phyloP scores from a whole-genome alignment of 2,113 vertebrate genomes.

The Apistogramma diplotaenia region DNA sequence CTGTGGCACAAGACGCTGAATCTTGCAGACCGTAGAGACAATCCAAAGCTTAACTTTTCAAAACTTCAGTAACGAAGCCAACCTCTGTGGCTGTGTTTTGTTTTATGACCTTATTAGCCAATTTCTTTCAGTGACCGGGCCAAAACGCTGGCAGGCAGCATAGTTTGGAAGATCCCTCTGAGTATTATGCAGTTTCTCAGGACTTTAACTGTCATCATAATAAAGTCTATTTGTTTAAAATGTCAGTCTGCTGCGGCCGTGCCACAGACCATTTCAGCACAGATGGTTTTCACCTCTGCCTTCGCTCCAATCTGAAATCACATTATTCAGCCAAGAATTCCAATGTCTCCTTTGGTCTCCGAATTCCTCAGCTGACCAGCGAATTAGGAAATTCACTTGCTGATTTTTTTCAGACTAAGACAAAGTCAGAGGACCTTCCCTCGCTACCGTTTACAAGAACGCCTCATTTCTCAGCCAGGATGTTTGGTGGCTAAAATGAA shows the following conservation, averaged over 20 bases:
- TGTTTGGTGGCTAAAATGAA: conserved; percentile 20
- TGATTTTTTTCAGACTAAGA: conserved; percentile 20
- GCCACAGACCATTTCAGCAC: conserved; percentile 14
- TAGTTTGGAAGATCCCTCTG: conserved; percentile 20
- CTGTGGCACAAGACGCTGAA: conserved; percentile 47
- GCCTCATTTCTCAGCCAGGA: background rate
- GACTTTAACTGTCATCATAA: conserved; percentile 17
- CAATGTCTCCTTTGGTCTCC: background rate
- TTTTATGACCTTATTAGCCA: conserved; percentile 49
- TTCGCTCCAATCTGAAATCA: background rate
- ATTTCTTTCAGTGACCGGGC: conserved; percentile 14
- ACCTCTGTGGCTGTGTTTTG: conserved; percentile 50
- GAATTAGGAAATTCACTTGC: conserved; percentile 6
- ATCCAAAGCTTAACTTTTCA: conserved; percentile 46
- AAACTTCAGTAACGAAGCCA: conserved; percentile 23
- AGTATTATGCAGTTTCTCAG: conserved; percentile 38
- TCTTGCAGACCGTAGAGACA: conserved; percentile 1
- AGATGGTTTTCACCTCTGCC: conserved; percentile 34
- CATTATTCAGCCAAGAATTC: background rate
- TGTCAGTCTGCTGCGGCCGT: conserved; percentile 19
- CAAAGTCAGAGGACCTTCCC: conserved; percentile 20
- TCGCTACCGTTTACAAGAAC: background rate
- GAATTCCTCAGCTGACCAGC: background rate
- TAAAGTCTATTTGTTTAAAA: conserved; percentile 38
- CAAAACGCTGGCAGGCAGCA: conserved; percentile 8